These are phyloP conservation scores for Spheniscus mendiculus DNA, from an alignment of 2,113 vertebrate species.

Conservation along the genomic window DNA sequence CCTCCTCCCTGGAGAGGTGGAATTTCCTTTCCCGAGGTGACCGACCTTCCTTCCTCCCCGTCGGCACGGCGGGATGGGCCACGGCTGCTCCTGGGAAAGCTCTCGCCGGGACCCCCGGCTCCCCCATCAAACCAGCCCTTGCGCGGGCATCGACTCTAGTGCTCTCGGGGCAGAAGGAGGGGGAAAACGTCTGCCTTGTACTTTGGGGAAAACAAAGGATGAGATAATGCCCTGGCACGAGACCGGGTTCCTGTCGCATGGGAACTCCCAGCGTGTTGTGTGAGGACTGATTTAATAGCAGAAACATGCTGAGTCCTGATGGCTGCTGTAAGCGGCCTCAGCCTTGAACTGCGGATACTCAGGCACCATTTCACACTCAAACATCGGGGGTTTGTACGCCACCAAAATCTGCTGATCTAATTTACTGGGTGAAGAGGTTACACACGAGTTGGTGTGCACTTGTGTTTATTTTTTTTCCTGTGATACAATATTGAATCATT, in stretches of 20 bases:
- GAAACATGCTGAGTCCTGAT: conserved; percentile 19
- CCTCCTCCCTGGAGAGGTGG: neutral
- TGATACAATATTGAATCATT: neutral
- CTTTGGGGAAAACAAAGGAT: conserved; percentile 41
- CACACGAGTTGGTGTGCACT: neutral
- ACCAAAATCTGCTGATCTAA: neutral
- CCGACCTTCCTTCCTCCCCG: neutral
- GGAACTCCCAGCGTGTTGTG: neutral
- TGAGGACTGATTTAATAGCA: conserved; percentile 30
- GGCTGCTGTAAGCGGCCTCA: neutral
- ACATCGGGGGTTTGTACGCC: neutral
- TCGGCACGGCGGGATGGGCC: accelerated
- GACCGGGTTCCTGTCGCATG: neutral
- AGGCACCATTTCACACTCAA: neutral
- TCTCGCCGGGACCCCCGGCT: neutral
- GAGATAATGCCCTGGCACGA: conserved; percentile 62
- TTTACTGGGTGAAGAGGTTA: neutral
- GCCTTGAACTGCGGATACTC: neutral
- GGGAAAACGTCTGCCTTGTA: neutral
- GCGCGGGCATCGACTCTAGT: accelerated
- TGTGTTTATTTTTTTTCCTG: neutral
- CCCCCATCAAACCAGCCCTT: neutral
- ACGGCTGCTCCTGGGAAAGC: neutral
- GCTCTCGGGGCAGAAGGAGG: neutral
- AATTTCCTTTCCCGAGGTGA: neutral